Conservation (phyloP, 2,113 vertebrate genomes). For the Tyrannus savana region DNA sequence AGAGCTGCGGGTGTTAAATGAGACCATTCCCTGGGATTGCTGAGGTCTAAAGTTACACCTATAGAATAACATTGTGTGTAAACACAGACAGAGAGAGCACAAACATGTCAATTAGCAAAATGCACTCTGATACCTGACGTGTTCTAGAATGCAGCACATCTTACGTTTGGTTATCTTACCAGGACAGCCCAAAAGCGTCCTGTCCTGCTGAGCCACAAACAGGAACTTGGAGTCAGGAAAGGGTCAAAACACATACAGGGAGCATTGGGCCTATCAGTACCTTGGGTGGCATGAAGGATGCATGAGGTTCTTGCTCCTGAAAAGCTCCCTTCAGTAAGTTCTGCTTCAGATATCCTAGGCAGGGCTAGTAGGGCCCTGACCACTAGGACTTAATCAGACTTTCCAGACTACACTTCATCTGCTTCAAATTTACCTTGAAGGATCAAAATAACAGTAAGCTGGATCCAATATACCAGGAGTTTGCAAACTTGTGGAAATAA, state of each 20-base stretch:
- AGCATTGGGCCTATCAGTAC: not conserved
- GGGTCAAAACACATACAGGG: rapidly evolving
- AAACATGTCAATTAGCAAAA: not conserved
- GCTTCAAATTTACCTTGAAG: not conserved
- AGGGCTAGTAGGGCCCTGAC: not conserved
- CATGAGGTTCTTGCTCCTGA: not conserved
- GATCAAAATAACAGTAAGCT: not conserved
- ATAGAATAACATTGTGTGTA: not conserved
- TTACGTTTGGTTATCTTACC: not conserved
- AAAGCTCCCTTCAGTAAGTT: not conserved
- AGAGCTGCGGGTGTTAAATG: not conserved
- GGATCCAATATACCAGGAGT: not conserved
- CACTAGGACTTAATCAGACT: not conserved
- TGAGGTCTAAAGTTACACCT: constrained; percentile 36
- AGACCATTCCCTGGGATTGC: constrained; percentile 11
- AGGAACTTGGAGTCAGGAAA: not conserved
- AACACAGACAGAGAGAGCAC: not conserved
- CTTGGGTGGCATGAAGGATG: not conserved
- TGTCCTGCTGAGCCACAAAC: not conserved
- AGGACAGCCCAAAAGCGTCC: not conserved
- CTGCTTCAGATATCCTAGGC: not conserved
- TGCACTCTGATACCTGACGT: not conserved
- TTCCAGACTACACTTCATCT: not conserved
- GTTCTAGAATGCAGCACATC: not conserved
- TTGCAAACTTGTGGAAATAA: not conserved